Evolutionary conservation across 2,113 vertebrate genomes (phyloP).

Genomic region (Raja brachyura): DNA sequence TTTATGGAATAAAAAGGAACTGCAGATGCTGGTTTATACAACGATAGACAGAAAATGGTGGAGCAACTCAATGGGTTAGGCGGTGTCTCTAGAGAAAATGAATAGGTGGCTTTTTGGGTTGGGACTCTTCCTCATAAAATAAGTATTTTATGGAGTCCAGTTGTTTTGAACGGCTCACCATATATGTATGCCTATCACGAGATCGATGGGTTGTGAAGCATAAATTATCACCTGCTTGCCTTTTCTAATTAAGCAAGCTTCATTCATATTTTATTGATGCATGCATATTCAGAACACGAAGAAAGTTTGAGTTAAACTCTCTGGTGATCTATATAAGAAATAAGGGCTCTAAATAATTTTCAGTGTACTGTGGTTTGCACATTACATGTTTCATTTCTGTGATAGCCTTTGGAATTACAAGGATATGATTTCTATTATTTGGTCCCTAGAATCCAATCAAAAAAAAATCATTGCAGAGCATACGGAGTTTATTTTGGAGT

Average conservation of each 20-base stretch:
- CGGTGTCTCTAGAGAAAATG: too few species aligned
- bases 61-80: too few species aligned
- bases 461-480: neutral
- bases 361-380: neutral
- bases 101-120: too few species aligned
- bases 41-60: too few species aligned
- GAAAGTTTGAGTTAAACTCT: neutral
- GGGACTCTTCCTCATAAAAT: too few species aligned
- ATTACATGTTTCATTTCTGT: neutral
- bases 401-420: neutral
- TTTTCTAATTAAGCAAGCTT: neutral
- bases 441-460: neutral
- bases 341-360: neutral
- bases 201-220: neutral
- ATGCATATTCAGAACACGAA: neutral
- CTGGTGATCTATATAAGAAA: neutral
- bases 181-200: neutral
- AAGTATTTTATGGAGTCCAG: neutral
- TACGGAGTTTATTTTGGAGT: neutral
- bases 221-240: neutral
- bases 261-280: constrained; percentile 1
- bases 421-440: neutral
- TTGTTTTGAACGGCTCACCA: neutral
- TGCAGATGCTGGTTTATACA: too few species aligned
- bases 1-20: neutral